Percentiles rank a stretch among this genome's conserved stretches.
These are phyloP conservation scores for Eupleurogrammus muticus DNA, from an alignment of 2,797 vertebrate genomes.

Conservation along the genomic window DNA sequence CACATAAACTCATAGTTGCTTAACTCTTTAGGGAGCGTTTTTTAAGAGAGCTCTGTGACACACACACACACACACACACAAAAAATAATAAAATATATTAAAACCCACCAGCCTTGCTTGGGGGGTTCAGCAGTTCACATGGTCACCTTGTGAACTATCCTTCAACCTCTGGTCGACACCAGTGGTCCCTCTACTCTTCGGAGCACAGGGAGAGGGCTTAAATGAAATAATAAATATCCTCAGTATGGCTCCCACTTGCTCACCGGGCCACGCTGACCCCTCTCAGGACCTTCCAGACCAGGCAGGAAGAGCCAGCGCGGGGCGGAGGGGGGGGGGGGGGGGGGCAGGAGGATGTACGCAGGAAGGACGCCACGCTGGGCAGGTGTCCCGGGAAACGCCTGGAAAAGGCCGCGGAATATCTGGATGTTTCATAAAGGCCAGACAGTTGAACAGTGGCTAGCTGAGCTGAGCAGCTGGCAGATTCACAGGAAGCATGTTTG, in stretches of 20 bases:
- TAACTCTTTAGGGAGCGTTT: conserved; percentile 69
- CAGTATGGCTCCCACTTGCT: conserved; percentile 74
- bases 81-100: too few relatives aligned
- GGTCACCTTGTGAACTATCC: conserved; percentile 75
- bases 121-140: conserved; percentile 79
- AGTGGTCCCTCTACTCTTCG: conserved; percentile 67
- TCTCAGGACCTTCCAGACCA: conserved; percentile 79
- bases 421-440: conserved; percentile 59
- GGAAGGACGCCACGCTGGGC: conserved; percentile 56
- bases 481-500: conserved; percentile 71
- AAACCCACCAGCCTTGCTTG: conserved; percentile 35
- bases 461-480: conserved; percentile 71
- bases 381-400: conserved; percentile 85
- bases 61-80: conserved; percentile 18
- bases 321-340: conserved; percentile 58
- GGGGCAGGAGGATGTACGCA: conserved; percentile 60
- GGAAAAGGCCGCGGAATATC: conserved; percentile 73
- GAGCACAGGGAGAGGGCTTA: conserved; percentile 76
- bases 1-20: conserved; percentile 68
- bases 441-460: conserved; percentile 67
- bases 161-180: conserved; percentile 72
- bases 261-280: conserved; percentile 77
- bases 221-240: conserved; percentile 86
- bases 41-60: conserved; percentile 45
- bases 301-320: conserved; percentile 68